Conservation (phyloP, 2,113 vertebrate genomes). For the Malurus cyaneus region DNA sequence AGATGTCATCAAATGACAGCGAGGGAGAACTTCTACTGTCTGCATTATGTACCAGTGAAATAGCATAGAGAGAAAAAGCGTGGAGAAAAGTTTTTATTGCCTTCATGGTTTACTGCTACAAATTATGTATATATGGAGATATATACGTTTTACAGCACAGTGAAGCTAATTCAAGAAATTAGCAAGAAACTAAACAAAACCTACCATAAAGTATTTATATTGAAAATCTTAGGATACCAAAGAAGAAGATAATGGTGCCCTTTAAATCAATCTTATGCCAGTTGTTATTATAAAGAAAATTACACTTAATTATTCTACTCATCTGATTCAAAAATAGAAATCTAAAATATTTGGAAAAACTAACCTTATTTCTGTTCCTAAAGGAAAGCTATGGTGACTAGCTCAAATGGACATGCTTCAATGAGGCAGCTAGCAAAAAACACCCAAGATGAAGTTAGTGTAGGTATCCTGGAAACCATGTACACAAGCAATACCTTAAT, state of each 20-base stretch:
- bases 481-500: not conserved
- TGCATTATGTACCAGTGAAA: not conserved
- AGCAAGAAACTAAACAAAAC: not conserved
- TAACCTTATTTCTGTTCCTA: not conserved
- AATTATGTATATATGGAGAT: not conserved
- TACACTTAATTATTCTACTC: not conserved
- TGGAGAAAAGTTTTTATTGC: not conserved
- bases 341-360: not conserved
- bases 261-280: not conserved
- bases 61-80: not conserved
- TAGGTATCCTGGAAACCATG: not conserved
- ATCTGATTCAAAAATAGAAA: not conserved
- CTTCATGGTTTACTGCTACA: not conserved
- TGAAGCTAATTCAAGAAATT: not conserved
- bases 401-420: not conserved
- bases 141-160: not conserved
- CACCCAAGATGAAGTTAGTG: not conserved
- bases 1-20: not conserved
- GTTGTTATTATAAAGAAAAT: not conserved
- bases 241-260: not conserved
- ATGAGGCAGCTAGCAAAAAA: not conserved
- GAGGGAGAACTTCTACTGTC: not conserved
- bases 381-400: not conserved
- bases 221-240: not conserved
- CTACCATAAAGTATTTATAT: not conserved